Evolutionary conservation across 2,113 vertebrate genomes (phyloP), one percentile per base, ranked within the genome.

Genomic region (Perccottus glenii): DNA sequence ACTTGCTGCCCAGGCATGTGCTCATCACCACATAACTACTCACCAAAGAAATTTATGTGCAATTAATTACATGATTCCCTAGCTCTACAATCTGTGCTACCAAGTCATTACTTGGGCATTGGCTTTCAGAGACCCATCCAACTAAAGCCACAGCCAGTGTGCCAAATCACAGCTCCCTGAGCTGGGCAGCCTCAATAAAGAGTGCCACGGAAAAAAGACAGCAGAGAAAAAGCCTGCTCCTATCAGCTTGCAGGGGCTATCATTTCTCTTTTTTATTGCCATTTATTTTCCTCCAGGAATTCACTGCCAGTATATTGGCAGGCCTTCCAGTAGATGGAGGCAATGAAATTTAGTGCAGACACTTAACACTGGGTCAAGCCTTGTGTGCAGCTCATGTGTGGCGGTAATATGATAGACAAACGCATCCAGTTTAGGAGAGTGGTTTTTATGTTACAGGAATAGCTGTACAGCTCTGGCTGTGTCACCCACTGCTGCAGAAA

Each of bases 221-320:
- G 71, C 67, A 66, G 69, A 73, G 81, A 84, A 84, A 86, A 81
- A 84, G 94, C 87, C 90, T 89, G 93, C 93, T 94, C 91, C 92
- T 94, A 93, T 91, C 92, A 85, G 92, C 93, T 95, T 93, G 91
- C 92, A 91, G 73, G 89, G 91, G 90, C 92, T 88, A 96, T 96
- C 94, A 94, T 96, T 95, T 94, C 95, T 95, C 94, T 95, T 92
- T 93, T 96, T 97, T 97, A 98, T 95, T 97, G 94, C 95, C 95
- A 95, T 97, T 96, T 95, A 96, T 96, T 98, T 95, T 96, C 96
- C 96, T 95, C 93, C 86, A 98, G 97, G 96, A 96, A 94, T 97
- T 95, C 93, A 90, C 94, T 96, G 95, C 95, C 95, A 94, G 95
- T 94, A 94, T 95, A 96, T 96, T 97, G 96, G 95, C 95, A 96